phyloP scores from a whole-genome alignment of 2,113 vertebrate genomes.

The Pampusana beccarii region DNA sequence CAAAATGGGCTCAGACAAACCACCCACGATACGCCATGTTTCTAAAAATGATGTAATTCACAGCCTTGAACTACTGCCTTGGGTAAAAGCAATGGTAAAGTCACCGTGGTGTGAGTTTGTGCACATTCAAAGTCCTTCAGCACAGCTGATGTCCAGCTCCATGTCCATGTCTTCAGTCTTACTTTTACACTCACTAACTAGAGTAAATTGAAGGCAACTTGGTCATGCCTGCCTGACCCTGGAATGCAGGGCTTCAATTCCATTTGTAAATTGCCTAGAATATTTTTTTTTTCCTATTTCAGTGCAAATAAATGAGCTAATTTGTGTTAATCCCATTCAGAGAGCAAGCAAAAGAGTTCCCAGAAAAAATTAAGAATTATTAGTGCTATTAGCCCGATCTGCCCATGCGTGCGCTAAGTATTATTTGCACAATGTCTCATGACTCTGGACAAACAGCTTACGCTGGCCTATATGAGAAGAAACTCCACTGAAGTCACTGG shows the following conservation, averaged over 20 bases:
- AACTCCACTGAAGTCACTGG: not conserved
- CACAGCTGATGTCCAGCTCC: not conserved
- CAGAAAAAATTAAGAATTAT: slow-evolving; percentile 41
- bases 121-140: not conserved
- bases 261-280: slow-evolving; percentile 32
- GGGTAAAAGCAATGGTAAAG: not conserved
- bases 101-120: not conserved
- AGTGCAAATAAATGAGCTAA: slow-evolving; percentile 63
- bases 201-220: slow-evolving; percentile 61
- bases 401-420: not conserved
- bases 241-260: slow-evolving; percentile 51
- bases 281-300: not conserved
- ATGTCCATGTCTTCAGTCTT: slow-evolving; percentile 48
- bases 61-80: not conserved
- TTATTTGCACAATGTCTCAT: slow-evolving; percentile 1
- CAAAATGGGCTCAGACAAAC: not conserved
- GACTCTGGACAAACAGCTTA: slow-evolving; percentile 4
- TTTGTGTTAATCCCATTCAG: slow-evolving; percentile 56
- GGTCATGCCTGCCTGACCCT: slow-evolving; percentile 64
- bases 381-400: slow-evolving; percentile 14
- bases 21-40: not conserved
- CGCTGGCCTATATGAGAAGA: not conserved
- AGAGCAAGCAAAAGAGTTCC: slow-evolving; percentile 27
- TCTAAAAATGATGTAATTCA: not conserved
- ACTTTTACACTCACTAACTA: slow-evolving; percentile 16